Evolutionary conservation across 2,888 invertebrate genomes (phyloP).

Genomic region (Linnaemya vulpina): DNA sequence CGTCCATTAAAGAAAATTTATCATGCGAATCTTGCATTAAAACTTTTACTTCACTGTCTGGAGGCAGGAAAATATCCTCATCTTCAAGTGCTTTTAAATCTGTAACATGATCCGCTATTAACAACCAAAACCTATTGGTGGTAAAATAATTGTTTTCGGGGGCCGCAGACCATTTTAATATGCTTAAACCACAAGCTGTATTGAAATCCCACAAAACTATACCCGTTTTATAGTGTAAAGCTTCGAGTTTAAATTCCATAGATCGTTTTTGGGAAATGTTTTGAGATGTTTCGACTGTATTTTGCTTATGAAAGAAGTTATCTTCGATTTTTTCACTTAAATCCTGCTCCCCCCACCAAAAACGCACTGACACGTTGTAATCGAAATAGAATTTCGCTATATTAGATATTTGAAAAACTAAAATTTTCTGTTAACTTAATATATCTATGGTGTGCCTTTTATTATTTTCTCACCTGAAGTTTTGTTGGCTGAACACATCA

Average conservation of each 20-base stretch:
- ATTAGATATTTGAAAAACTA: conserved; percentile 1
- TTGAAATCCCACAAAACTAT: conserved; percentile 77
- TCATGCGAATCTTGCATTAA: conserved; percentile 64
- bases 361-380: conserved; percentile 76
- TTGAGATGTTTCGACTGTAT: conserved; percentile 73
- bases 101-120: conserved; percentile 72
- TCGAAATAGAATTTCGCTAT: conserved; percentile 47
- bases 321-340: conserved; percentile 58
- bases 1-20: conserved; percentile 75
- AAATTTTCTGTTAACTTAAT: background rate
- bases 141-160: conserved; percentile 79
- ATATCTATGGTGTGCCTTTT: background rate
- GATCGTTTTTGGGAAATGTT: conserved; percentile 72
- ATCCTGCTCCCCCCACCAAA: conserved; percentile 75
- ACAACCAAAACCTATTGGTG: conserved; percentile 80
- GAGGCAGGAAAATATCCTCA: conserved; percentile 78
- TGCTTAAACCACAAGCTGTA: conserved; percentile 76
- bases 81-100: conserved; percentile 75
- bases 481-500: conserved; percentile 75
- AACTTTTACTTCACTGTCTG: conserved; percentile 78
- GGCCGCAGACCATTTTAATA: conserved; percentile 78
- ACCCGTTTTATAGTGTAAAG: conserved; percentile 77
- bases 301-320: conserved; percentile 73
- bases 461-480: conserved; percentile 12
- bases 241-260: conserved; percentile 75